phyloP scores from a whole-genome alignment of 2,888 invertebrate genomes.

The Bugulina stolonifera region DNA sequence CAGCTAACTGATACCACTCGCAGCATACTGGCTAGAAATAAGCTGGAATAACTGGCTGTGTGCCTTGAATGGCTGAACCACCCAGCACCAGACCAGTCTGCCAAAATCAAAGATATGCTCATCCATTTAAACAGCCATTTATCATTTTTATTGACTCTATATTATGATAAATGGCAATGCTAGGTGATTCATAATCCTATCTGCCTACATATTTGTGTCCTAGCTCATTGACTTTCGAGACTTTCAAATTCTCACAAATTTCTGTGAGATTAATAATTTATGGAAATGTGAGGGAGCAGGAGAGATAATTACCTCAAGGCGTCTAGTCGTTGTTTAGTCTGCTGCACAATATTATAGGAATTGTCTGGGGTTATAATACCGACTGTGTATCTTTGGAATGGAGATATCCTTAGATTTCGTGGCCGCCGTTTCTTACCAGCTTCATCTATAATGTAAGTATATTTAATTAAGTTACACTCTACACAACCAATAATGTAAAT shows the following conservation, averaged over 20 bases:
- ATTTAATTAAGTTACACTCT: too few relatives aligned
- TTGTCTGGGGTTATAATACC: constrained; percentile 10
- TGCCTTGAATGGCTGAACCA: background rate
- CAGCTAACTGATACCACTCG: background rate
- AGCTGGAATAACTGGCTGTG: background rate
- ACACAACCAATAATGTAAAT: background rate
- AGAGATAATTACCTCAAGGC: background rate
- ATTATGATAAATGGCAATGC: too few relatives aligned
- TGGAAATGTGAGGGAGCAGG: too few relatives aligned
- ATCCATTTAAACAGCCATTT: background rate
- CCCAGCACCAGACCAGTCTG: background rate
- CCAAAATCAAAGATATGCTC: background rate
- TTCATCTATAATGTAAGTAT: constrained; percentile 3
- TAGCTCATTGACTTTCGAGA: too few relatives aligned
- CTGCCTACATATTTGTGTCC: too few relatives aligned
- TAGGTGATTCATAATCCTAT: too few relatives aligned
- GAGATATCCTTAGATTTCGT: background rate
- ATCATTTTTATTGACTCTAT: background rate
- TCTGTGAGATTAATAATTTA: too few relatives aligned
- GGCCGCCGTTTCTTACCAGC: constrained; percentile 7
- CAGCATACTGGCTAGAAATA: too few relatives aligned
- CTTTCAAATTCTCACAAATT: too few relatives aligned
- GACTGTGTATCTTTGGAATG: background rate
- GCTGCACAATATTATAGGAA: constrained; percentile 1
- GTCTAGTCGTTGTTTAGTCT: background rate